Base-by-base conservation (phyloP, 1,140 invertebrate genomes). In the Trichonephila inaurata region DNA sequence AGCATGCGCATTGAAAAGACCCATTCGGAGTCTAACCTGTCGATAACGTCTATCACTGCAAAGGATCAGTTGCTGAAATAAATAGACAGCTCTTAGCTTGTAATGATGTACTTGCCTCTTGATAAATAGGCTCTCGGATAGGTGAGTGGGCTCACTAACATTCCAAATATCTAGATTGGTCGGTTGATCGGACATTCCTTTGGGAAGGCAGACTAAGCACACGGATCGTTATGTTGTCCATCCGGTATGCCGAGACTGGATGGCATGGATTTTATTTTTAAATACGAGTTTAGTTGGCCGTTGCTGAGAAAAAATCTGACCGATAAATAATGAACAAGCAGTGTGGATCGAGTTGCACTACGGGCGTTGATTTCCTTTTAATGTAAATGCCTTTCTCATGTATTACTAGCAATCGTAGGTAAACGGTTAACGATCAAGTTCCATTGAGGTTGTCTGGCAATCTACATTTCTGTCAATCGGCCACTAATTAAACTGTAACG, bases 111-210 rank as follows among this genome's bases (percentile, higher is more conserved):
- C 82, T 85, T 28, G 82, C 58, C 82, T 85, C 82, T 85, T 85
- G 82, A 85, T 85, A 85, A 85, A 85, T 85, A 85, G 82, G 82
- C 82, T 85, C 58, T 60, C 44, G 58, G 82, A 51, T 60, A 60
- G 82, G 44, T 85, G 82, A 85, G 82, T 85, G 82, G 82, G 82
- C 82, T 85, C 44, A 24, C 58, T 51, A 85, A 58, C 82, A 85
- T 85, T 85, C 82, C 82, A 85, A 60, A 85, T 85, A 85, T 85
- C 82, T 28, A 60, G 82, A 85, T 58, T 51, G 82, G 82, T 85
- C 58, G 82, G 82, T 85, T 85, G 82, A 85, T 85, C 82, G 82
- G 44, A 24, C 82, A 85, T 85, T 85, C 82, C 82, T 85, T 82
- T 28, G 81, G 33, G 33, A 51, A 82, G 81, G 51, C 51, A 51